Evolutionary conservation across 2,888 invertebrate species (phyloP), one percentile per base, ranked within the genome.

Genomic region (Morpho achilles): DNA sequence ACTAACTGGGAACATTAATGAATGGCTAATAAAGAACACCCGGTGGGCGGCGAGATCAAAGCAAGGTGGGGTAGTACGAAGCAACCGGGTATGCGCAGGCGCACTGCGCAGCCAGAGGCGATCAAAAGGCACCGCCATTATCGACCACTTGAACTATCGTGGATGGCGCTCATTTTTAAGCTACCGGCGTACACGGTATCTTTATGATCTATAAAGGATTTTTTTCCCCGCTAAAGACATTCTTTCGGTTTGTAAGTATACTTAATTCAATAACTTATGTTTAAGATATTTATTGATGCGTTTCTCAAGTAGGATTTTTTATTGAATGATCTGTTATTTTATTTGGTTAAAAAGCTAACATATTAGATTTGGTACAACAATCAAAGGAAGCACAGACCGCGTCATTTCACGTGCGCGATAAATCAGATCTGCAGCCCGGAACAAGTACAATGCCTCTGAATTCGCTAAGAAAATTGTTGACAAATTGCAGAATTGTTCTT

Each of bases 11-110:
- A 72, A 67, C 71, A 73, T 72, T 82, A 86, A 86, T 84, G 80
- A 82, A 82, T 77, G 77, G 78, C 79, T 81, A 82, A 81, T 81
- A 79, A 74, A 77, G 76, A 68, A 75, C 78, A 69, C 75, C 75
- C 77, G 72, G 75, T 75, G 71, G 75, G 76, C 87, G 87, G 87
- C 74, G 69, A 75, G 79, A 80, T 85, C 80, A 88, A 88, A 86
- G 76, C 69, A 64, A 60, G 54, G 53, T 61, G 60, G 63, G 39
- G 58, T 54, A 32, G 58, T 54, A 53, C 56, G 32, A 41, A 57
- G 60, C 58, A 63, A 51, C 60, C 51, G 63, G 45, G 62, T 60
- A 74, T 72, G 72, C 73, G 72, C 66, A 65, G 72, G 72, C 67
- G 67, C 58, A 58, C 53, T 54, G 57, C 66, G 67, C 68, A 63